Conservation (phyloP, 1,140 invertebrate genomes). For the Drosophila miranda region DNA sequence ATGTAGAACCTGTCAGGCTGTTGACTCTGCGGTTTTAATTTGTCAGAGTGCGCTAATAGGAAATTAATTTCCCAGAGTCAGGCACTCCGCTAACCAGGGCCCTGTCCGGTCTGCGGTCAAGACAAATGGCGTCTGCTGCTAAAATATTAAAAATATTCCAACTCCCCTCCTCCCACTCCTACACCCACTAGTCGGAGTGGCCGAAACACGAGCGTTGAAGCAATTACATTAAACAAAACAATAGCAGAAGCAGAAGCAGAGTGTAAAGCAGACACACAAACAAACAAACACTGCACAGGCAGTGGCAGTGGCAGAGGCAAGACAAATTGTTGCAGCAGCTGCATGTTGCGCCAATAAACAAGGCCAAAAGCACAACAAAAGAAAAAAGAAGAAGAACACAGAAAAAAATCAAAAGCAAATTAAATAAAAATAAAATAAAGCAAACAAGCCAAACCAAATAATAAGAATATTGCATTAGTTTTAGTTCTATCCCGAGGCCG, state of each 20-base stretch:
- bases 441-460: slow-evolving; percentile 68
- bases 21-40: slow-evolving; percentile 78
- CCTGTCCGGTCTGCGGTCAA: slow-evolving; percentile 70
- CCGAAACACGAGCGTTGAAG: slow-evolving; percentile 54
- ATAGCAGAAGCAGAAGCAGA: slow-evolving; percentile 37
- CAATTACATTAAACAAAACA: slow-evolving; percentile 79
- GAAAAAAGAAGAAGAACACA: slow-evolving; percentile 15
- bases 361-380: slow-evolving; percentile 36
- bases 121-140: slow-evolving; percentile 74
- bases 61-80: slow-evolving; percentile 68
- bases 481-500: slow-evolving; percentile 6
- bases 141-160: slow-evolving; percentile 70
- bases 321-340: slow-evolving; percentile 76
- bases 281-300: slow-evolving; percentile 32
- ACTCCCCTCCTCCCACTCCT: slow-evolving; percentile 7
- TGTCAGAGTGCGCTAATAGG: slow-evolving; percentile 79
- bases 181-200: slow-evolving; percentile 23
- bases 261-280: slow-evolving; percentile 20
- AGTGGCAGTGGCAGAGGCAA: slow-evolving; percentile 31
- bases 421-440: slow-evolving; percentile 68
- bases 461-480: slow-evolving; percentile 80
- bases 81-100: slow-evolving; percentile 15
- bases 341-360: slow-evolving; percentile 75
- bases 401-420: slow-evolving; percentile 70
- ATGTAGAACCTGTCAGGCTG: slow-evolving; percentile 64